These are phyloP conservation scores for Hoplostethus mediterraneus DNA, from an alignment of 2,797 vertebrate genomes.

Conservation along the genomic window DNA sequence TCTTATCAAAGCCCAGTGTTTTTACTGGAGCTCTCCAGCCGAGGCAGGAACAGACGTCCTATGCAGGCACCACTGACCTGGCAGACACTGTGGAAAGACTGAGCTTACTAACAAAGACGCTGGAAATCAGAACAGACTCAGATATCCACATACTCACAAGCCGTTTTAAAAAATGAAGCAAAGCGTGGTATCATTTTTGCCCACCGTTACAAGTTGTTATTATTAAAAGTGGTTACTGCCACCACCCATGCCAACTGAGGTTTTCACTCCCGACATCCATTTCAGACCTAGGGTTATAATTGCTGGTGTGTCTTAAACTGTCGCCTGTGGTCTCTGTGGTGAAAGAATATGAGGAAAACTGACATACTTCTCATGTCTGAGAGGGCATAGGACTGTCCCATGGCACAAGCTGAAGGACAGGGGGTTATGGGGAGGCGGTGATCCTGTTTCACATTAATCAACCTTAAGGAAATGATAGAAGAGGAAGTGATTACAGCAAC, in stretches of 20 bases:
- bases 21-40: slow-evolving; percentile 44
- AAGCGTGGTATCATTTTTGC: slow-evolving; percentile 24
- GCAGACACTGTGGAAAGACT: slow-evolving; percentile 74
- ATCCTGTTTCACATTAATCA: slow-evolving; percentile 82
- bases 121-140: slow-evolving; percentile 46
- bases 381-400: slow-evolving; percentile 34
- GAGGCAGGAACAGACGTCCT: slow-evolving; percentile 47
- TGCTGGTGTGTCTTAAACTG: slow-evolving; percentile 18
- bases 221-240: slow-evolving; percentile 37
- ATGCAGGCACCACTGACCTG: slow-evolving; percentile 61
- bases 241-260: slow-evolving; percentile 31
- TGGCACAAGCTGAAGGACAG: slow-evolving; percentile 53
- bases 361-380: slow-evolving; percentile 47
- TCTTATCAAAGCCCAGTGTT: slow-evolving; percentile 74
- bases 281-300: slow-evolving; percentile 24
- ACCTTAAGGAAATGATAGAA: slow-evolving; percentile 90
- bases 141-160: slow-evolving; percentile 33
- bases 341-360: slow-evolving; percentile 20
- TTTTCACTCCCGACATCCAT: slow-evolving; percentile 36
- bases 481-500: slow-evolving; percentile 90
- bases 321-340: slow-evolving; percentile 39
- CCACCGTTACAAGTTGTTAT: slow-evolving; percentile 22
- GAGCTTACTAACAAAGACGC: slow-evolving; percentile 57
- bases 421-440: slow-evolving; percentile 30
- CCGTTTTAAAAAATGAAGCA: slow-evolving; percentile 36